Evolutionary conservation across 2,888 invertebrate species (phyloP), one percentile per base, ranked within the genome.

Genomic region (Dioctria rufipes): DNA sequence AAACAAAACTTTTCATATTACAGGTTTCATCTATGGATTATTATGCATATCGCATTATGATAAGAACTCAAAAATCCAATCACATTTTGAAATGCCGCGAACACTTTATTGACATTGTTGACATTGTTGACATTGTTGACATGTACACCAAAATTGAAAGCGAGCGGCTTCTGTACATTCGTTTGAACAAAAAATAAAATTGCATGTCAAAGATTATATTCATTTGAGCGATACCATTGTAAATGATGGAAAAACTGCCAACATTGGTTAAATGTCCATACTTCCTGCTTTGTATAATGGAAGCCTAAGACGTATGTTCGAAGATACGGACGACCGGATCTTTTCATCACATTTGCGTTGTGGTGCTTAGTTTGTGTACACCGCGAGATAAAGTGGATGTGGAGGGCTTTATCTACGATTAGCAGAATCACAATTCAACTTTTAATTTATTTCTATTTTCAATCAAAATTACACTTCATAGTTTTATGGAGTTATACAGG

Each of bases 141-240:
- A 25, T 25, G 25, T 25, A 25, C 83, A 86, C 83, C 0, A 87
- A 87, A 83, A 85, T 87, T 43, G 87, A 88, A 83, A 84, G 82
- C 6, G 85, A 88, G 81, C 84, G 86, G n/a, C 80, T 88, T 9
- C 51, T 63, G 9, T 88, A 81, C 80, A 82, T 87, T 49, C 83
- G 86, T 58, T 84, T 83, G 3, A 86, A 88, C 80, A 86, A 88
- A 82, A 51, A 39, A 1, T n/a, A n/a, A 85, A 86, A 75, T 81
- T 87, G 78, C 82, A 84, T 43, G 66, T 85, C 69, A 85, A 86
- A 82, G 81, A 83, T 82, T 83, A 88, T 84, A 82, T 85, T 83
- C 86, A 89, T 83, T 80, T 89, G 78, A 84, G 87, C 46, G 86
- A 87, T 84, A 86, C 86, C 5, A 80, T 86, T 11, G 60, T n/a